Base-by-base conservation (phyloP, 1,140 invertebrate genomes). In the Lepidurus couesii region DNA sequence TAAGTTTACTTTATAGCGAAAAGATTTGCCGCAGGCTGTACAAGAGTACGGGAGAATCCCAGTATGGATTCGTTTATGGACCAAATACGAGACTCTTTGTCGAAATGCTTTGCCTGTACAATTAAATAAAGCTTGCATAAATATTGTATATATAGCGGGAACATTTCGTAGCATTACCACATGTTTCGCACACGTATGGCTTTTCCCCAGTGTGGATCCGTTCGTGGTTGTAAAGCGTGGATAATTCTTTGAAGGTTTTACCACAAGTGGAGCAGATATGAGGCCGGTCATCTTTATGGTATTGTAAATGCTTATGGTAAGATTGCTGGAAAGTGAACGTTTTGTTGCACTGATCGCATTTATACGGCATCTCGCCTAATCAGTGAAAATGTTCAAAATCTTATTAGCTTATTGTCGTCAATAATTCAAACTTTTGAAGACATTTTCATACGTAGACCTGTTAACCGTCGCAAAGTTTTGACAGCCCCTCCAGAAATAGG, bases 281-380 rank as follows among this genome's bases (percentile, higher is more conserved):
- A 2, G 93, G 93, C 82, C 94, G 94, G 81, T 94, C 92, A 82
- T 94, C 91, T 78, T 91, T 94, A 80, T 85, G 84, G 83, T 94
- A 95, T 13, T 93, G 86, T 82, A 93, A 89, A 85, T 96, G 94
- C 82, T 95, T 95, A 84, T 96, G 94, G 84, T 94, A 95, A 1
- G 94, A 95, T 81, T 96, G 94, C 85, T 95, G 93, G 84, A 95
- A 95, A 34, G 93, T 94, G 85, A 96, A 96, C 0, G 91, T 93
- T 85, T 95, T 95, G 76, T 91, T 91, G 84, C 95, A 96, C 83
- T 92, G 90, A 44, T 88, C 88, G 83, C 95, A 97, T 9, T 89
- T 90, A 83, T 95, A 95, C 0, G 93, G 94, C 88, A 93, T 94
- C 86, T 95, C 93, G 76, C 94, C 93, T 89, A 87, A 84, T 85